These are phyloP conservation scores for Diorhabda elongata DNA, from an alignment of 1,140 invertebrate species.

Conservation along the genomic window DNA sequence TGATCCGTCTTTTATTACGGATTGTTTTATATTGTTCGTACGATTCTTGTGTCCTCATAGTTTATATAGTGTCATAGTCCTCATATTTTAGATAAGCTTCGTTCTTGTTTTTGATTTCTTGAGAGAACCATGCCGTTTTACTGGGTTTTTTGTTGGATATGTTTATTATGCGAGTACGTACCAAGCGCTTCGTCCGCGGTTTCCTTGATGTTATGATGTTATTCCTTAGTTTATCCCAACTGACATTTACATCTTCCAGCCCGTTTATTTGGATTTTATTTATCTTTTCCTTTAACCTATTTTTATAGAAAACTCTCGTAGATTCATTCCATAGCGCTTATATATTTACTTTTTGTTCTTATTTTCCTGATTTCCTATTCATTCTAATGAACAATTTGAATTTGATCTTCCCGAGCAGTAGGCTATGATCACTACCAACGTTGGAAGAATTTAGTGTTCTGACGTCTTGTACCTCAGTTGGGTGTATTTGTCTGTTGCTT, in stretches of 20 bases:
- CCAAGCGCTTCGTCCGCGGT: not conserved
- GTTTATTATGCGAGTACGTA: not conserved
- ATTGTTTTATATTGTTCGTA: no score
- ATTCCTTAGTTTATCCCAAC: no score
- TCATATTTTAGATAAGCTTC: no score
- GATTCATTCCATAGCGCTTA: not conserved
- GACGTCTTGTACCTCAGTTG: not conserved
- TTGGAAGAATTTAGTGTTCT: not conserved
- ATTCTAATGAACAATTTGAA: not conserved
- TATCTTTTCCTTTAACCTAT: not conserved
- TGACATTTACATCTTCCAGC: no score
- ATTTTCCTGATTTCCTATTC: not conserved
- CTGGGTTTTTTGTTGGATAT: not conserved
- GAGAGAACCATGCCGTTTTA: not conserved
- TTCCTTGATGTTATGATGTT: no score
- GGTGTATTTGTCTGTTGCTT: not conserved
- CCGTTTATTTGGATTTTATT: not conserved
- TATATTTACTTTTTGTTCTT: not conserved
- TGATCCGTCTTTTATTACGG: not conserved
- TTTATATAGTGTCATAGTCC: no score
- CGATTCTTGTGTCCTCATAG: no score
- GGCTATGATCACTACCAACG: not conserved
- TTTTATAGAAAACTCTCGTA: not conserved
- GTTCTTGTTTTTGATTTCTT: not conserved
- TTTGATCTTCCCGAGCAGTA: no score